Evolutionary conservation across 1,140 invertebrate species (phyloP), one percentile per base, ranked within the genome.

Genomic region (Drosophila micromelanica): DNA sequence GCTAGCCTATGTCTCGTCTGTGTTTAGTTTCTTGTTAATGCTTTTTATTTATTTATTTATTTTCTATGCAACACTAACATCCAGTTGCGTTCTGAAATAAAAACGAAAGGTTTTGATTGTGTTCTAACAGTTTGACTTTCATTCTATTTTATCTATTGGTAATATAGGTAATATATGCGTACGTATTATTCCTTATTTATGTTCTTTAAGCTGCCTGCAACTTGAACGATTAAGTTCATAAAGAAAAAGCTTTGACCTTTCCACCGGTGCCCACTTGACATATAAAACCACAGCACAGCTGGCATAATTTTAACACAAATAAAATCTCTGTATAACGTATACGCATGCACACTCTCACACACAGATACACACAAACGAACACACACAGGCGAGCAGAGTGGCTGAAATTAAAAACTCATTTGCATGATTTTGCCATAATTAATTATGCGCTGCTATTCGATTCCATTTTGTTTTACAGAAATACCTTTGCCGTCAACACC

Each of bases 401-500:
- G 57, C 42, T 85, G 81, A 77, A 85, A 86, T 85, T 71, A 77
- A 80, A 86, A 78, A 72, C 70, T 68, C 70, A 73, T 86, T 85
- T 75, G 48, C 43, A 80, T 78, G 64, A 86, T 72, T 77, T 80
- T 72, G 48, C 49, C 73, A 75, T 85, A 80, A 85, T 86, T 85
- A 85, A 85, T 85, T 80, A 86, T 85, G 78, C 64, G 60, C 65
- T 75, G 70, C 75, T 89, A 79, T 87, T 76, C 75, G 86, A 86
- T 78, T 87, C 68, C 78, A 73, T 73, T 67, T 57, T 57, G 13
- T 67, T 86, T 87, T 87, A 61, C 80, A 92, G 91, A 92, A 87
- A 92, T 92, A 76, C 91, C 91, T 46, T 76, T 92, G 69, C 91
- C 91, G 77, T 92, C 91, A 69, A 92, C 91, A 55, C 91, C 91